Evolutionary conservation across 2,888 invertebrate genomes (phyloP).

Genomic region (Suillia variegata): DNA sequence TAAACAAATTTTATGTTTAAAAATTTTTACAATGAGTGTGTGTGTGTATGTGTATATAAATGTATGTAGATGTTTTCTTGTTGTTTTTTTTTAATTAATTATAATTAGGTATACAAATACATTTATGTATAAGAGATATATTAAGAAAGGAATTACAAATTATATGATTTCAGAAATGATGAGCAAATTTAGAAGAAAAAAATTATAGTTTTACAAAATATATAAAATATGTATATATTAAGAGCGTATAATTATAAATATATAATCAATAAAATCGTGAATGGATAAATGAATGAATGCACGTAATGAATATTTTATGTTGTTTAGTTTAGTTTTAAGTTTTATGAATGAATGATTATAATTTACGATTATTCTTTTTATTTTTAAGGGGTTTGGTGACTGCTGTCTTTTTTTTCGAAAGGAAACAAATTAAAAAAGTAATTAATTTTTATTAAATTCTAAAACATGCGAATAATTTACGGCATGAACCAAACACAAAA

Average conservation of each 20-base stretch:
- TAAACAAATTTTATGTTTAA: conserved; percentile 29
- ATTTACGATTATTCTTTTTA: not conserved
- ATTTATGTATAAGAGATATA: too few species aligned
- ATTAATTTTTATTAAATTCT: too few species aligned
- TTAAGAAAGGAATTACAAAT: not conserved
- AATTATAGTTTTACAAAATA: not conserved
- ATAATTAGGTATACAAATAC: conserved; percentile 25
- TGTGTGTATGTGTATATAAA: conserved; percentile 17
- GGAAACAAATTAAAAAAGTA: not conserved
- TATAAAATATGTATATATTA: not conserved
- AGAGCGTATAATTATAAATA: conserved; percentile 8
- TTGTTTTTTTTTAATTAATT: conserved; percentile 15
- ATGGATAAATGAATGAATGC: conserved; percentile 2
- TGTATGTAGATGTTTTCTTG: conserved; percentile 9
- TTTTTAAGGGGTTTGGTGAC: not conserved
- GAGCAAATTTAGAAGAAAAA: conserved; percentile 8
- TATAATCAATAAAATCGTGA: conserved; percentile 10
- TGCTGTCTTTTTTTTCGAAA: not conserved
- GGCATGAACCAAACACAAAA: too few species aligned
- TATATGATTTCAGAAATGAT: conserved; percentile 13
- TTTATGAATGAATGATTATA: not conserved
- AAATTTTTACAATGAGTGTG: conserved; percentile 25
- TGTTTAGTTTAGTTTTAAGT: not conserved
- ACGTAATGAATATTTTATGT: not conserved
- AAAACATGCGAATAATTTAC: too few species aligned